A percentile compares a stretch with the other conserved stretches of the same genome.
Conservation (phyloP, 2,113 vertebrate species). For the Saccopteryx leptura region DNA sequence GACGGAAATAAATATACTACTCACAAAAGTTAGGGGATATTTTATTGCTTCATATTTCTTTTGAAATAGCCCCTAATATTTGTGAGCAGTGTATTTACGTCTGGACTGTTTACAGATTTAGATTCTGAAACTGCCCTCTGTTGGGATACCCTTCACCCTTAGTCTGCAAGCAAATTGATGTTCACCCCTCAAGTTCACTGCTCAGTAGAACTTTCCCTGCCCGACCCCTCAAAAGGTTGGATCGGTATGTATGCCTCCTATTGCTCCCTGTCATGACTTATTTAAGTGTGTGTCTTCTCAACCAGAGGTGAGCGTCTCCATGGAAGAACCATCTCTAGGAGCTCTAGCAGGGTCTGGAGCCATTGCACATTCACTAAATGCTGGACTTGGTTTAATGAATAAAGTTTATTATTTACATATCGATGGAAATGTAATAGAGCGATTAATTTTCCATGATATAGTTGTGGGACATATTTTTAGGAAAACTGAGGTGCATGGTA, state of each 20-base stretch:
- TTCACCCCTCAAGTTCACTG: neutral
- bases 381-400: constrained; percentile 27
- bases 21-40: too few relatives aligned
- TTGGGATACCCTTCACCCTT: neutral
- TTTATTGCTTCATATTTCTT: too few relatives aligned
- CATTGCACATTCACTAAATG: neutral
- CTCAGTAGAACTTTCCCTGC: neutral
- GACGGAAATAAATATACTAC: too few relatives aligned
- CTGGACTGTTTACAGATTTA: neutral
- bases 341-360: neutral
- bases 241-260: neutral
- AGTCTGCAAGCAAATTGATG: neutral
- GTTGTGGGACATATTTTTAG: constrained; percentile 1
- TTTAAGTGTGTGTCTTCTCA: neutral
- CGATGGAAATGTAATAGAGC: neutral
- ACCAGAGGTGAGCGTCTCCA: neutral
- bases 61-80: too few relatives aligned
- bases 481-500: neutral
- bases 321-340: neutral
- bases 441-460: constrained; percentile 2
- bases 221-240: neutral
- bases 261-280: neutral
- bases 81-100: neutral
- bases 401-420: neutral
- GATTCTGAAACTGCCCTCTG: neutral